Evolutionary conservation across 2,888 invertebrate genomes (phyloP).

Genomic region (Melanophora roralis): DNA sequence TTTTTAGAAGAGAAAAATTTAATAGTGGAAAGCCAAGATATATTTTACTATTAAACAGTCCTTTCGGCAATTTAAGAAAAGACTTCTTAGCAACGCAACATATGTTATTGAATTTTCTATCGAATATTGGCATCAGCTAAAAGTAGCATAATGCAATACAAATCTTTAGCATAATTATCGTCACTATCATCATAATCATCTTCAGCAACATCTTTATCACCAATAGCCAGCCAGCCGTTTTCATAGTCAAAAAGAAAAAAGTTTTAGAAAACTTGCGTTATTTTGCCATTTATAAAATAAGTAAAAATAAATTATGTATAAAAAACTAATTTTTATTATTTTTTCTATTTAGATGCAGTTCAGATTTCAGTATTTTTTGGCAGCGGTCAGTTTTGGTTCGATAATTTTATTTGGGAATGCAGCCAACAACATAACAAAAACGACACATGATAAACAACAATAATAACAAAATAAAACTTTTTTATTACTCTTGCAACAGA

Average conservation of each 20-base stretch:
- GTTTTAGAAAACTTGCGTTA: neutral
- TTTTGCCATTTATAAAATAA: neutral
- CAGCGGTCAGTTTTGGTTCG: conserved; percentile 49
- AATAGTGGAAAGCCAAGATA: too few species aligned
- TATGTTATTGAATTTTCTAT: too few species aligned
- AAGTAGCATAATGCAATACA: too few species aligned
- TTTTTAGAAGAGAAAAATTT: too few species aligned
- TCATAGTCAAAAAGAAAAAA: neutral
- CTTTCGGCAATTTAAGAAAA: too few species aligned
- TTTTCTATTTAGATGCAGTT: neutral
- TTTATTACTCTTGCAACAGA: conserved; percentile 31
- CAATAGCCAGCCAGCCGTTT: neutral
- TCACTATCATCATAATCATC: neutral
- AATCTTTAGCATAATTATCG: too few species aligned
- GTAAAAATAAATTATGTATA: conserved; percentile 25
- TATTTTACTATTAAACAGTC: too few species aligned
- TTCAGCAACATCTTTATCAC: neutral
- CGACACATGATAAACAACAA: neutral
- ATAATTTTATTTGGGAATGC: conserved; percentile 46
- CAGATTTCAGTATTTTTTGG: conserved; percentile 20
- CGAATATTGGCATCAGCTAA: too few species aligned
- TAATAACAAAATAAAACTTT: conserved; percentile 4
- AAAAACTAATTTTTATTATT: neutral
- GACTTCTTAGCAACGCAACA: too few species aligned
- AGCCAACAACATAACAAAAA: conserved; percentile 26